phyloP scores from a whole-genome alignment of 2,113 vertebrate species.

The Holacanthus passer region DNA sequence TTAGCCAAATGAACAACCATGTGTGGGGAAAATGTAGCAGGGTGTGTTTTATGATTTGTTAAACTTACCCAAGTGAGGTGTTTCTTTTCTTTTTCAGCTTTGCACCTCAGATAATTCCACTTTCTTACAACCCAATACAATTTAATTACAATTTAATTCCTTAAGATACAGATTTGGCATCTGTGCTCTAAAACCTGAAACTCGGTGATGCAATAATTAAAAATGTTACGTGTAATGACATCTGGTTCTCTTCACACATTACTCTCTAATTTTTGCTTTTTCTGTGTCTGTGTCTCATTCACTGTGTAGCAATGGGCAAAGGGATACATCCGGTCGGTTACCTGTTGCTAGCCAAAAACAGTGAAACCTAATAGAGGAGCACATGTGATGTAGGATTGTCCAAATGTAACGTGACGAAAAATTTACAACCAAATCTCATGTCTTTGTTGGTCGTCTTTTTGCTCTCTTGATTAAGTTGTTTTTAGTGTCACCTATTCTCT shows the following conservation, averaged over 20 bases:
- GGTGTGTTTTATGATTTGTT: no score
- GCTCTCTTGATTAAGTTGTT: background rate
- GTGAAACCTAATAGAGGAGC: no score
- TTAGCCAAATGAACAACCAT: background rate
- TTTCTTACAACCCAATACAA: background rate
- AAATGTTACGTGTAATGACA: background rate
- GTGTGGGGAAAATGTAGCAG: background rate
- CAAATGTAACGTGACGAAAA: background rate
- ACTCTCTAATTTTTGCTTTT: no score
- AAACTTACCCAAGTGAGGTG: no score
- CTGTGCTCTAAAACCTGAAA: background rate
- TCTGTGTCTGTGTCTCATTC: no score
- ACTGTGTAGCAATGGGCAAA: no score
- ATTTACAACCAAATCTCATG: no score
- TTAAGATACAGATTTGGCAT: background rate
- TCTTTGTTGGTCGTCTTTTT: background rate
- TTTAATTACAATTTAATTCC: background rate
- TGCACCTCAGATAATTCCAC: background rate
- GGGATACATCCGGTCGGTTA: background rate
- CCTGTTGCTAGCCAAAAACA: background rate
- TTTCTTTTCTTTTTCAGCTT: no score
- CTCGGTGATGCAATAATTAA: background rate
- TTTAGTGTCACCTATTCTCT: background rate
- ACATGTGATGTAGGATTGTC: background rate
- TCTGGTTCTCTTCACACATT: background rate